Evolutionary conservation across 2,797 vertebrate species (phyloP), one percentile per base, ranked within the genome.

Genomic region (Macroramphosus scolopax): DNA sequence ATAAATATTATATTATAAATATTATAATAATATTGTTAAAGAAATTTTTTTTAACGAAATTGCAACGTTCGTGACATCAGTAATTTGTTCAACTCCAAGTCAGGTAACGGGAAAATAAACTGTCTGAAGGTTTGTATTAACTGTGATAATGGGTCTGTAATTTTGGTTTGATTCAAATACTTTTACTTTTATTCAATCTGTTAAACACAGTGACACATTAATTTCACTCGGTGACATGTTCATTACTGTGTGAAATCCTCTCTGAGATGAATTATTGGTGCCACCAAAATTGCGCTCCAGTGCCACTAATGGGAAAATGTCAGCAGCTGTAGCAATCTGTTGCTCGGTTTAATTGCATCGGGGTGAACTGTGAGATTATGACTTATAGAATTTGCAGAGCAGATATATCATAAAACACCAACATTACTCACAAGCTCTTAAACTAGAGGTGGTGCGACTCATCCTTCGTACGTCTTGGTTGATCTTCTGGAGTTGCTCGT

Each of bases 191-290:
- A 59, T 68, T 69, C 51, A 41, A 71, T 65, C 45, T 61, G 45
- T 72, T 64, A 56, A 73, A 48, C 61, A 64, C 45, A 45, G 34
- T 77, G 72, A 80, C 78, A 77, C 51, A 47, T 78, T 82, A 17
- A 77, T 83, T 77, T 71, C 44, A 70, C 29, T 56, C 4, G 20
- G 44, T 67, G 73, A 77, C 74, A 64, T 62, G 70, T 77, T 82
- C 68, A 75, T 81, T 61, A 63, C 60, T 52, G 65, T 45, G 32
- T 51, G 51, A 81, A 76, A 78, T 4, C 12, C 48, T 58, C 53
- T 68, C 49, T 54, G 43, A 77, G 75, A 66, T 64, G 47, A 72
- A 78, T 72, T 75, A 69, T 69, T 56, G 55, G 66, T 73, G 65
- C 62, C 69, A 68, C 57, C 51, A 51, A 69, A 68, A n/a, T 76